phyloP scores from a whole-genome alignment of 2,113 vertebrate species.

The Apeltes quadracus region DNA sequence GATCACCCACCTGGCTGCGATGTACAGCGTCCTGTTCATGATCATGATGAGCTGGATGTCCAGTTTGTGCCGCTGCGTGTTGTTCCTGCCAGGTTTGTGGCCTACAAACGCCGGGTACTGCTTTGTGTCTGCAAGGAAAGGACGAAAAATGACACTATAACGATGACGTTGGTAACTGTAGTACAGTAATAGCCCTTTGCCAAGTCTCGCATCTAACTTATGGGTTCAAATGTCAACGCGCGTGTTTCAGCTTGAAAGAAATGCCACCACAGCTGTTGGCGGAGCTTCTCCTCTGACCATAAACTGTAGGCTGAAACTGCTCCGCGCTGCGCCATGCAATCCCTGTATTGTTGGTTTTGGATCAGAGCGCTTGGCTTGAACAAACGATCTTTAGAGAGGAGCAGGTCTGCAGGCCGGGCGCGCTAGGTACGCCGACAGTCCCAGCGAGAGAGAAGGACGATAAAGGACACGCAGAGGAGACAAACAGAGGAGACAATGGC shows the following conservation, averaged over 20 bases:
- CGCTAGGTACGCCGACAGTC: slow-evolving; percentile 3
- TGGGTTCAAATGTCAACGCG: slow-evolving; percentile 32
- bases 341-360: slow-evolving; percentile 51
- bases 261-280: slow-evolving; percentile 31
- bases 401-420: slow-evolving; percentile 30
- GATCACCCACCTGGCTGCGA: slow-evolving; percentile 85
- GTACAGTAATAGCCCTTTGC: slow-evolving; percentile 12
- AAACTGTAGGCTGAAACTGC: slow-evolving; percentile 51
- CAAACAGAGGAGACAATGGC: slow-evolving; percentile 56
- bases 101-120: slow-evolving; percentile 98
- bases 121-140: slow-evolving; percentile 89
- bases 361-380: slow-evolving; percentile 59
- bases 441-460: slow-evolving; percentile 34
- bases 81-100: slow-evolving; percentile 97
- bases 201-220: slow-evolving; percentile 16
- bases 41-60: slow-evolving; percentile 96
- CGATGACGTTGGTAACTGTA: not conserved
- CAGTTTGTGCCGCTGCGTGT: slow-evolving; percentile 94
- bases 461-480: slow-evolving; percentile 32
- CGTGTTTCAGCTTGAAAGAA: slow-evolving; percentile 32
- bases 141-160: slow-evolving; percentile 17
- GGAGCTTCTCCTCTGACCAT: slow-evolving; percentile 36
- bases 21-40: slow-evolving; percentile 94
- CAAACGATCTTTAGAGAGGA: slow-evolving; percentile 23
- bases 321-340: slow-evolving; percentile 36